Base-by-base conservation (phyloP, 2,797 vertebrate species). In the Oreochromis mossambicus region DNA sequence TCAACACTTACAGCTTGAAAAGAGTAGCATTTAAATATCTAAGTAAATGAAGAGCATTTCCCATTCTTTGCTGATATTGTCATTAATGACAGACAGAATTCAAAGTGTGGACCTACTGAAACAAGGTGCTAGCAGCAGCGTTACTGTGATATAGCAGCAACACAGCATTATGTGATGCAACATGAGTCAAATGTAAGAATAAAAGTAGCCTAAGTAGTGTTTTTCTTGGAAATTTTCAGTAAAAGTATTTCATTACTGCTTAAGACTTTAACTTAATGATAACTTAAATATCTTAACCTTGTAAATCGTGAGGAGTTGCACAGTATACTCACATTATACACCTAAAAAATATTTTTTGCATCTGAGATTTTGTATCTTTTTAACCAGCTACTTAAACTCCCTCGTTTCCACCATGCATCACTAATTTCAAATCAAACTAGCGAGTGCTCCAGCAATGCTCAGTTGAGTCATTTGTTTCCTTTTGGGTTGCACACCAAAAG, bases 401-500 rank as follows among this genome's bases (percentile, higher is more conserved):
- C 34, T 36, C 6, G 0, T 63, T 63, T 63, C 10, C 58, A 63
- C 61, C 61, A 13, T 21, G 61, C 19, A 38, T 38, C 34, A 38
- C 10, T 63, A 21, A 63, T 63, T 63, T 38, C 58, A 15, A 13
- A 63, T 5, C 6, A 36, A 63, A 2, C 11, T 38, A 58, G 29
- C 5, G 8, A 58, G 8, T 11, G 56, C 56, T 34, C 0, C 56
- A 58, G 56, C 56, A 34, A 15, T 34, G 32, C 58, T 63, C 10
- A 8, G 3, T 0, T 38, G 63, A 15, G 1, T 68, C 7, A 68
- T 43, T 43, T 68, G 63, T 6, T 43, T 15, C 8, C 12, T 14
- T 66, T 41, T 41, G 3, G 61, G 12, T 66, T 21, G 34, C 0
- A 0, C n/a, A 66, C 41, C n/a, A 41, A 41, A 41, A 24, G 1